Conservation (phyloP, 1,140 invertebrate species). For the Hermetia illucens region DNA sequence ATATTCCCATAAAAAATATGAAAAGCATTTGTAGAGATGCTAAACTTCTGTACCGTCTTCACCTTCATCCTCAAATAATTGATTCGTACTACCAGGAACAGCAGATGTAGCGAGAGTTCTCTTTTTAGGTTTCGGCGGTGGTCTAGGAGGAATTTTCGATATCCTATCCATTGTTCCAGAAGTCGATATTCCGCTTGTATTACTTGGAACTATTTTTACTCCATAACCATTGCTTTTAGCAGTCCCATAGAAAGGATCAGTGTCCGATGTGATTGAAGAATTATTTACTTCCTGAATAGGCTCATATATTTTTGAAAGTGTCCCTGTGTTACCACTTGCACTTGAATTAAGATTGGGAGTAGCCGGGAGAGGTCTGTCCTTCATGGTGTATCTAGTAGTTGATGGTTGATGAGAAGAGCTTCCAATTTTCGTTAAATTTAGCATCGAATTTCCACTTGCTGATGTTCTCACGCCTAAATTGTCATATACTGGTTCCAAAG, state of each 20-base stretch:
- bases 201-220: constrained; percentile 8
- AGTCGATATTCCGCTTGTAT: constrained; percentile 1
- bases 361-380: constrained; percentile 41
- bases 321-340: constrained; percentile 16
- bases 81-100: constrained; percentile 34
- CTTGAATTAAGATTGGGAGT: constrained; percentile 32
- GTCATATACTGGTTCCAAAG: constrained; percentile 64
- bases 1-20: neutral
- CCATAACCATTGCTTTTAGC: constrained; percentile 13
- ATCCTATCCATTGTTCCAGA: constrained; percentile 18
- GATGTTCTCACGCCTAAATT: constrained; percentile 68
- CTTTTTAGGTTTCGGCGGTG: constrained; percentile 67
- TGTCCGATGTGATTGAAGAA: constrained; percentile 14
- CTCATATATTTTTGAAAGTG: constrained; percentile 27
- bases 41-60: constrained; percentile 77
- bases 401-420: constrained; percentile 32
- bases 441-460: constrained; percentile 66
- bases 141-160: constrained; percentile 59
- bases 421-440: constrained; percentile 53
- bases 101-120: constrained; percentile 38
- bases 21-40: constrained; percentile 11
- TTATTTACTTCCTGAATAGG: constrained; percentile 22
- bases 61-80: constrained; percentile 69
- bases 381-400: constrained; percentile 34
- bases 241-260: constrained; percentile 19